phyloP scores from a whole-genome alignment of 1,140 invertebrate genomes.

The Neodiprion fabricii region DNA sequence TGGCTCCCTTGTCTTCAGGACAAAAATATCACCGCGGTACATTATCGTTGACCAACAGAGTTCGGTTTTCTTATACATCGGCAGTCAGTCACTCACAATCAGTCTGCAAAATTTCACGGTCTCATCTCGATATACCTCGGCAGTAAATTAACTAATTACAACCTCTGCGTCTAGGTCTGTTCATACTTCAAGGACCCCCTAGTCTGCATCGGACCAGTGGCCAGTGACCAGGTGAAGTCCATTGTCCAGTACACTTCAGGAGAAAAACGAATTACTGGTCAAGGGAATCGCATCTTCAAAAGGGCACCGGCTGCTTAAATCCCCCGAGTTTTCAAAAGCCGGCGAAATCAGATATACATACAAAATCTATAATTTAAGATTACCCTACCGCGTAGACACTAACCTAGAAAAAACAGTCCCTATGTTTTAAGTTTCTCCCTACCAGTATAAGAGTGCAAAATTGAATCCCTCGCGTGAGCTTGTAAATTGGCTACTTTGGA shows the following conservation, averaged over 20 bases:
- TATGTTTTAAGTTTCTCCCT: background rate
- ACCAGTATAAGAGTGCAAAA: no score
- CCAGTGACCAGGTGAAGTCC: slow-evolving; percentile 75
- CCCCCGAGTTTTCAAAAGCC: background rate
- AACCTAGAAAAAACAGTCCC: background rate
- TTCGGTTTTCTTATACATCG: no score
- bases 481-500: no score
- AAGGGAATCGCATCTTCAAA: slow-evolving; percentile 56
- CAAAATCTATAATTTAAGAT: background rate
- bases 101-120: no score
- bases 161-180: slow-evolving; percentile 70
- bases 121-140: no score
- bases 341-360: background rate
- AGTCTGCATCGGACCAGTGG: slow-evolving; percentile 86
- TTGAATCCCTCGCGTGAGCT: no score
- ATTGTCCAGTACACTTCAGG: slow-evolving; percentile 79
- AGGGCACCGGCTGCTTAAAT: slow-evolving; percentile 49
- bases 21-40: no score
- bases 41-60: no score
- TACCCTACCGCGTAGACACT: background rate
- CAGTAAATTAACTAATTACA: background rate
- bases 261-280: slow-evolving; percentile 76
- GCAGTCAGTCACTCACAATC: no score
- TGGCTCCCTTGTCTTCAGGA: no score
- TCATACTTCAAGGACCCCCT: slow-evolving; percentile 90